phyloP scores from a whole-genome alignment of 2,113 vertebrate species.

The Carassius gibelio region DNA sequence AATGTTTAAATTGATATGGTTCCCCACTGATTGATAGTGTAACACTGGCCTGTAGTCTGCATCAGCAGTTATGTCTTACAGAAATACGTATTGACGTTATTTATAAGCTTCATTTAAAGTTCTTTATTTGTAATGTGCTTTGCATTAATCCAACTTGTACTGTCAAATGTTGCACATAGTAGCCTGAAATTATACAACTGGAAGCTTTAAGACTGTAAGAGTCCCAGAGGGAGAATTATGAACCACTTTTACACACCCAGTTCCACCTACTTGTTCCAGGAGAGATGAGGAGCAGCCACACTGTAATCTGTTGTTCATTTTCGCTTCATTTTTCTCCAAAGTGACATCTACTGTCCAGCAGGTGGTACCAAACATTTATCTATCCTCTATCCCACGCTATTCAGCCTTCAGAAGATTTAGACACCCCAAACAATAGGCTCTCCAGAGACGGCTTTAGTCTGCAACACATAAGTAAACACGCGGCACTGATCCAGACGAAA shows the following conservation, averaged over 20 bases:
- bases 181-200: not conserved
- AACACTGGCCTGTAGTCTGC: conserved; percentile 42
- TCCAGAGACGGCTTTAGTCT: conserved; percentile 42
- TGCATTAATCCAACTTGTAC: not conserved
- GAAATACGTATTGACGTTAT: conserved; percentile 55
- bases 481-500: conserved; percentile 18
- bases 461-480: conserved; percentile 43
- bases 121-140: not conserved
- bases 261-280: conserved; percentile 34
- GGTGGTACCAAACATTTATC: conserved; percentile 72
- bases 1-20: conserved; percentile 61
- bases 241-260: conserved; percentile 27
- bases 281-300: conserved; percentile 28
- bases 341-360: conserved; percentile 68
- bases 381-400: conserved; percentile 52
- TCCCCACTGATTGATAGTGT: conserved; percentile 55
- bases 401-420: conserved; percentile 47
- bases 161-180: not conserved
- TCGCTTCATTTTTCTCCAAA: conserved; percentile 55
- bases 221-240: conserved; percentile 8
- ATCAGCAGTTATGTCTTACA: conserved; percentile 53
- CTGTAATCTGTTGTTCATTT: conserved; percentile 47
- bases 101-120: not conserved
- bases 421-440: conserved; percentile 36
- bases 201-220: conserved; percentile 16